These are phyloP conservation scores for Sclerurus mexicanus DNA, from an alignment of 2,113 vertebrate species.

Conservation along the genomic window DNA sequence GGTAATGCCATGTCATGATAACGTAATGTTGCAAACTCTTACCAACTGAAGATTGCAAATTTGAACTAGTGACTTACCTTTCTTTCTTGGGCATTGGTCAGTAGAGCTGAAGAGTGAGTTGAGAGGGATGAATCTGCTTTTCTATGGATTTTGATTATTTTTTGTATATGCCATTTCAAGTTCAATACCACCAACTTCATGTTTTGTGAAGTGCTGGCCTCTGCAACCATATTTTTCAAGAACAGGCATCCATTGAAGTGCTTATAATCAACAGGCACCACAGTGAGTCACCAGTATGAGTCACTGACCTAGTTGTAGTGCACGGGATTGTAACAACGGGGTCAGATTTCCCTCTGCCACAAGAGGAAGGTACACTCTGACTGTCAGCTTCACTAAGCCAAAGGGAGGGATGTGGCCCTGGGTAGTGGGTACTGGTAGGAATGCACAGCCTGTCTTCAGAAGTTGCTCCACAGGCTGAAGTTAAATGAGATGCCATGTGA, in stretches of 20 bases:
- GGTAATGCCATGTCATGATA: neutral
- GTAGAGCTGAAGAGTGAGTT: neutral
- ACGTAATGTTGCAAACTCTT: neutral
- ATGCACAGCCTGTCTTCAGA: neutral
- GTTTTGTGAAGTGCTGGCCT: neutral
- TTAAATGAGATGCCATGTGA: neutral
- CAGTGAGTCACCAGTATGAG: slow-evolving; percentile 45
- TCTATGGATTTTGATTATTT: neutral
- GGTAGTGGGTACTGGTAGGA: neutral
- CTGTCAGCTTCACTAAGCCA: neutral
- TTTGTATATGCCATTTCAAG: neutral
- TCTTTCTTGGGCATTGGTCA: neutral
- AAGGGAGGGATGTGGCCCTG: neutral
- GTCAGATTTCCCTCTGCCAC: neutral
- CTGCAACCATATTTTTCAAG: neutral
- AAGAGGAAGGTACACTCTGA: neutral
- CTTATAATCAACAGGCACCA: neutral
- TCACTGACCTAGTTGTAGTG: slow-evolving; percentile 53
- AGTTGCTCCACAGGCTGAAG: neutral
- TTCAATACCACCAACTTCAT: neutral
- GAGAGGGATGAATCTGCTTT: neutral
- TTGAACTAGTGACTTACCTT: neutral
- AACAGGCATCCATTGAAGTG: neutral
- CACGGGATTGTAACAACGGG: neutral
- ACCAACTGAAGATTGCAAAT: neutral